Conservation (phyloP, 1,140 invertebrate genomes). For the Sinella curviseta region DNA sequence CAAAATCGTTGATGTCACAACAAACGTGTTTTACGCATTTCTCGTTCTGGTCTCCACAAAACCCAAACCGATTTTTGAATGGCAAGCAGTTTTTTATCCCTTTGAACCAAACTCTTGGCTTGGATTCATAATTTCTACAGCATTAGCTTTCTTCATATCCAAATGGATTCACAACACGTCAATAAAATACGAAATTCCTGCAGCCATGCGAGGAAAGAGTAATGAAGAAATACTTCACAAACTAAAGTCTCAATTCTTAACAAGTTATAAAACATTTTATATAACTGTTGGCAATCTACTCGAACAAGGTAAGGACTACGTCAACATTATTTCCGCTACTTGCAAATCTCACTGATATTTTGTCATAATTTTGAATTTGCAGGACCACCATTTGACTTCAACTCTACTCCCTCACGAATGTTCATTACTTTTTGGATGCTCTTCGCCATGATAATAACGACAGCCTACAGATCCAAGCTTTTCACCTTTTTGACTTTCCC, state of each 20-base stretch:
- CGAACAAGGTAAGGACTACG: slow-evolving; percentile 41
- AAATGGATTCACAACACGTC: slow-evolving; percentile 34
- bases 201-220: not conserved
- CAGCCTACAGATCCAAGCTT: slow-evolving; percentile 45
- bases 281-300: slow-evolving; percentile 40
- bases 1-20: not conserved
- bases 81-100: slow-evolving; percentile 11
- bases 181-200: not conserved
- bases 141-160: not conserved
- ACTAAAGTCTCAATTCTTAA: not conserved
- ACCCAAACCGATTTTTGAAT: not conserved
- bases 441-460: slow-evolving; percentile 38
- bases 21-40: not conserved
- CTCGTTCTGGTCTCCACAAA: not conserved
- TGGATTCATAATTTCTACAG: not conserved
- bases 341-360: not conserved
- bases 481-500: slow-evolving; percentile 47
- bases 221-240: not conserved
- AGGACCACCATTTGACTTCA: slow-evolving; percentile 31
- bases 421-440: slow-evolving; percentile 40
- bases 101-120: not conserved
- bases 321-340: not conserved
- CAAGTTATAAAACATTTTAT: slow-evolving; percentile 28
- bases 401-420: slow-evolving; percentile 22
- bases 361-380: not conserved